Evolutionary conservation across 2,113 vertebrate genomes (phyloP).

Genomic region (Peromyscus leucopus): DNA sequence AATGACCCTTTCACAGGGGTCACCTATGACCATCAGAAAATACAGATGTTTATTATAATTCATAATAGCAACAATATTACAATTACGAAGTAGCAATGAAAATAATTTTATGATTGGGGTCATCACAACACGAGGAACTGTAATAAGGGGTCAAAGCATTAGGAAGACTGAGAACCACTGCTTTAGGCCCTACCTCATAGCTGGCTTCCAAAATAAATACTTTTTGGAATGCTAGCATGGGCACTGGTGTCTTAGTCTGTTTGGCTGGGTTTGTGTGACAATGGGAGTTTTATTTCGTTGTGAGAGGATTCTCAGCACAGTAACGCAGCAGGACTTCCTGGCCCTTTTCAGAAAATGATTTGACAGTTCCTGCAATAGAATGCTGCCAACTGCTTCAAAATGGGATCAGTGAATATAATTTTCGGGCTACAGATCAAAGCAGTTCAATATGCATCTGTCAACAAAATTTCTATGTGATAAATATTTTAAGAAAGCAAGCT

Average conservation of each 20-base stretch:
- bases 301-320: neutral
- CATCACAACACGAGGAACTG: no score
- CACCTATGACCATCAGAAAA: neutral
- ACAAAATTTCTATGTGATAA: neutral
- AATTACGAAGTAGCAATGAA: no score
- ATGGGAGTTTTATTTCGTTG: neutral
- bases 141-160: no score
- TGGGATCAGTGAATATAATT: neutral
- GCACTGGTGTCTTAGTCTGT: neutral
- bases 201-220: neutral
- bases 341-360: neutral
- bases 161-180: neutral
- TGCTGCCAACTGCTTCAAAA: neutral
- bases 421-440: constrained; percentile 26
- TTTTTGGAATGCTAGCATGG: neutral
- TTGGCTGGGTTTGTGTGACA: neutral
- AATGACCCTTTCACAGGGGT: neutral
- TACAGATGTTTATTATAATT: no score
- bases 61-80: no score
- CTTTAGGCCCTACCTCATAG: neutral
- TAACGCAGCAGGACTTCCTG: neutral
- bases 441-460: neutral
- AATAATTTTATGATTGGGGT: no score
- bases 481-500: constrained; percentile 7
- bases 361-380: neutral